phyloP scores from a whole-genome alignment of 2,888 invertebrate genomes.

The Deilephila elpenor region DNA sequence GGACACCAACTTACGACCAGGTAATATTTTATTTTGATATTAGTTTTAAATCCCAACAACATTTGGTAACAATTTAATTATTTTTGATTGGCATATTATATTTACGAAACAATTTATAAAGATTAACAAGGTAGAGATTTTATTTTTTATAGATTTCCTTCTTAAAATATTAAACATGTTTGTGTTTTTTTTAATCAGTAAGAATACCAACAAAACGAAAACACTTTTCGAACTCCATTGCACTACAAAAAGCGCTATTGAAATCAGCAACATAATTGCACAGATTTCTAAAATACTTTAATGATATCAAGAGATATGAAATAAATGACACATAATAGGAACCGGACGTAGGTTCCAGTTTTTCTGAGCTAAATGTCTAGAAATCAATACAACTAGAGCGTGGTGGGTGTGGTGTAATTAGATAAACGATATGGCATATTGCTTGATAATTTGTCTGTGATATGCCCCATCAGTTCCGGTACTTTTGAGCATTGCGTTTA shows the following conservation, averaged over 20 bases:
- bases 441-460: conserved; percentile 37
- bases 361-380: conserved; percentile 43
- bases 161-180: no score
- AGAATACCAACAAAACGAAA: neutral
- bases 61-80: no score
- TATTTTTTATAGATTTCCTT: no score
- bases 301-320: neutral
- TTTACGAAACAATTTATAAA: no score
- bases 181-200: no score
- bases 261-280: neutral
- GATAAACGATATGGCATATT: conserved; percentile 29
- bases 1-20: conserved; percentile 65
- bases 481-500: conserved; percentile 13
- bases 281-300: neutral
- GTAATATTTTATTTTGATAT: conserved; percentile 37
- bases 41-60: neutral
- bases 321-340: neutral
- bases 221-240: neutral
- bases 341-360: neutral
- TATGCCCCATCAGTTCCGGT: conserved; percentile 31
- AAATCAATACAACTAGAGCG: conserved; percentile 64
- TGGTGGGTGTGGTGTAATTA: conserved; percentile 40
- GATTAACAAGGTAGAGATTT: no score
- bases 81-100: no score
- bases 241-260: neutral